A percentile compares a stretch with the other conserved stretches of the same genome.
phyloP scores from a whole-genome alignment of 2,797 vertebrate species.

The Diglossa cyanea region DNA sequence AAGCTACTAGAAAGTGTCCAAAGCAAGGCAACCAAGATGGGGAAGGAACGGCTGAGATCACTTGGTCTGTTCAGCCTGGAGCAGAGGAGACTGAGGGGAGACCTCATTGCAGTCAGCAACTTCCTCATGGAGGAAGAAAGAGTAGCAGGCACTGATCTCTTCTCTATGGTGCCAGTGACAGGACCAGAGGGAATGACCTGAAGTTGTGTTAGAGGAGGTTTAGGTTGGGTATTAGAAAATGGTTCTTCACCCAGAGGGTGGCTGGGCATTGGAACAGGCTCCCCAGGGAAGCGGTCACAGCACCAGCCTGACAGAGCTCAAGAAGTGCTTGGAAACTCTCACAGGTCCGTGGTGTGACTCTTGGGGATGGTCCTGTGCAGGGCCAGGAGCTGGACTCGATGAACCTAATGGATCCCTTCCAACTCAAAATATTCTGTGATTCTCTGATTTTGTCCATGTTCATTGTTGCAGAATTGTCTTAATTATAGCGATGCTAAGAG shows the following conservation, averaged over 20 bases:
- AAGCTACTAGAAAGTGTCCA: background rate
- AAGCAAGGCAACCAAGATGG: background rate
- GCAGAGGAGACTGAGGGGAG: background rate
- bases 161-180: background rate
- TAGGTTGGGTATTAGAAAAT: accelerated
- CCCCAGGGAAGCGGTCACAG: background rate
- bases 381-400: background rate
- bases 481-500: accelerated
- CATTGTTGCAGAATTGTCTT: accelerated
- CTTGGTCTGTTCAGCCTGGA: background rate
- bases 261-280: background rate
- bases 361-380: background rate
- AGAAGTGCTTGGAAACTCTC: accelerated
- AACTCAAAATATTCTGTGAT: background rate
- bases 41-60: background rate
- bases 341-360: accelerated
- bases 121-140: background rate
- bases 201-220: background rate
- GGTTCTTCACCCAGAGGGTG: accelerated
- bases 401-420: background rate
- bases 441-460: accelerated
- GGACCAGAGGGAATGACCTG: accelerated
- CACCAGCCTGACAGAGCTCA: background rate
- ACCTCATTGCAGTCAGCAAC: accelerated
- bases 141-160: background rate